phyloP scores from a whole-genome alignment of 2,888 invertebrate genomes.

The Catocala fraxini region DNA sequence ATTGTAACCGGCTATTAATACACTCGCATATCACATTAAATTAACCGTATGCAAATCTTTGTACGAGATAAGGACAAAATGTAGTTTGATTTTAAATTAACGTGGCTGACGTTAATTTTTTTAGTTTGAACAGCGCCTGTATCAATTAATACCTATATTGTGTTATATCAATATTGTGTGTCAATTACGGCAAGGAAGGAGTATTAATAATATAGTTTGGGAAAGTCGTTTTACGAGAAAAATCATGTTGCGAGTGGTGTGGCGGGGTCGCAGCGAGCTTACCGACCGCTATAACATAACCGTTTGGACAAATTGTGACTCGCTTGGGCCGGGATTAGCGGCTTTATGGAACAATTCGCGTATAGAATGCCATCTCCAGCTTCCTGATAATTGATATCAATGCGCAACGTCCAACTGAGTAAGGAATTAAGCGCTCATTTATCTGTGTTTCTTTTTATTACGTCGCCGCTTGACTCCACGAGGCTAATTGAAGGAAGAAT shows the following conservation, averaged over 20 bases:
- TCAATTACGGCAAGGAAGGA: conserved; percentile 37
- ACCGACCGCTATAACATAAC: conserved; percentile 86
- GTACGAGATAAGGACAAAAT: conserved; percentile 18
- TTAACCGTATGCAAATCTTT: conserved; percentile 45
- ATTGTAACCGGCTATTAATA: conserved; percentile 63
- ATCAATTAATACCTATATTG: not conserved
- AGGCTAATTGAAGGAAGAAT: conserved; percentile 53
- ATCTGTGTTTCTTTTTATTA: conserved; percentile 70
- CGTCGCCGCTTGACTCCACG: conserved; percentile 63
- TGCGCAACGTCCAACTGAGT: conserved; percentile 71
- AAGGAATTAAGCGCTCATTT: conserved; percentile 74
- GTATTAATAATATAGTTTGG: conserved; percentile 60
- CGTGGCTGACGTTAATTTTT: conserved; percentile 16
- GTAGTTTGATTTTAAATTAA: conserved; percentile 18
- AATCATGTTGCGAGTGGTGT: conserved; percentile 70
- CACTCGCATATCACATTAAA: conserved; percentile 44
- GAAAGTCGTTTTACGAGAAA: conserved; percentile 73
- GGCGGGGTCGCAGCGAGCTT: conserved; percentile 69
- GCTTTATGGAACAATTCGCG: conserved; percentile 82
- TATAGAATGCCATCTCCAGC: conserved; percentile 69
- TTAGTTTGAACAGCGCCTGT: conserved; percentile 7
- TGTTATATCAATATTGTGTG: conserved; percentile 8
- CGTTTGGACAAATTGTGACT: conserved; percentile 85
- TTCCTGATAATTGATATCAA: conserved; percentile 85
- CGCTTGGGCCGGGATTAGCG: conserved; percentile 80